Conservation (phyloP, 2,888 invertebrate species). For the Dusona sp. region DNA sequence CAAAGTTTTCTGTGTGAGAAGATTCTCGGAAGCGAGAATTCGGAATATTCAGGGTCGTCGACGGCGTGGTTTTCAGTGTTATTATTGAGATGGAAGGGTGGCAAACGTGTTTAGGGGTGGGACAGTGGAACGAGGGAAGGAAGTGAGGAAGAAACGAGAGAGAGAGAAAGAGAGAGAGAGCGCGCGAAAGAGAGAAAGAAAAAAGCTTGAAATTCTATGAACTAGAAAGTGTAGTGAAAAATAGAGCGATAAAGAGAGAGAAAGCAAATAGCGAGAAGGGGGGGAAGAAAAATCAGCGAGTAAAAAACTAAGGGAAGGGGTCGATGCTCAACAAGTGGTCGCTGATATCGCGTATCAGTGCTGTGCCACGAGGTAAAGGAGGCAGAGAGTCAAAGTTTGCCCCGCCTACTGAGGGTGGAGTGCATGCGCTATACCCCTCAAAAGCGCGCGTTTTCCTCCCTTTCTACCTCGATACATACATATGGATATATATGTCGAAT, state of each 20-base stretch:
- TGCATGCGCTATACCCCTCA: constrained; percentile 76
- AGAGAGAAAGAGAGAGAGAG: constrained; percentile 16
- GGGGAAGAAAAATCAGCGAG: constrained; percentile 74
- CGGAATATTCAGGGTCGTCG: constrained; percentile 57
- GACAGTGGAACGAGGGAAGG: constrained; percentile 15
- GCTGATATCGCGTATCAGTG: constrained; percentile 83
- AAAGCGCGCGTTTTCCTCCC: constrained; percentile 68
- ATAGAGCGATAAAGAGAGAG: constrained; percentile 36
- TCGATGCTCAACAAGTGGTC: constrained; percentile 81
- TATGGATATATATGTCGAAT: background rate
- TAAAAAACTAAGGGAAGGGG: constrained; percentile 75
- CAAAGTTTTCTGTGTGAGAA: constrained; percentile 31
- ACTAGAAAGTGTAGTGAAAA: constrained; percentile 48
- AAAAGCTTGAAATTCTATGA: constrained; percentile 30
- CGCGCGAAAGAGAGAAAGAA: constrained; percentile 9
- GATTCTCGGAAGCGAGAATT: constrained; percentile 51
- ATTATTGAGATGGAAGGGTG: constrained; percentile 61
- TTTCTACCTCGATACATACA: constrained; percentile 40
- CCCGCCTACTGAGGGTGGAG: constrained; percentile 83
- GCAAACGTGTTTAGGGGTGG: constrained; percentile 37
- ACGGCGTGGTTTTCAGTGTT: constrained; percentile 49
- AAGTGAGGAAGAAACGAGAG: constrained; percentile 13
- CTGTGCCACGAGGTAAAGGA: constrained; percentile 72
- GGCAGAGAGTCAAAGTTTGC: constrained; percentile 80
- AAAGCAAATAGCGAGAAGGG: constrained; percentile 60